phyloP scores from a whole-genome alignment of 1,140 invertebrate species.

The Elysia chlorotica region DNA sequence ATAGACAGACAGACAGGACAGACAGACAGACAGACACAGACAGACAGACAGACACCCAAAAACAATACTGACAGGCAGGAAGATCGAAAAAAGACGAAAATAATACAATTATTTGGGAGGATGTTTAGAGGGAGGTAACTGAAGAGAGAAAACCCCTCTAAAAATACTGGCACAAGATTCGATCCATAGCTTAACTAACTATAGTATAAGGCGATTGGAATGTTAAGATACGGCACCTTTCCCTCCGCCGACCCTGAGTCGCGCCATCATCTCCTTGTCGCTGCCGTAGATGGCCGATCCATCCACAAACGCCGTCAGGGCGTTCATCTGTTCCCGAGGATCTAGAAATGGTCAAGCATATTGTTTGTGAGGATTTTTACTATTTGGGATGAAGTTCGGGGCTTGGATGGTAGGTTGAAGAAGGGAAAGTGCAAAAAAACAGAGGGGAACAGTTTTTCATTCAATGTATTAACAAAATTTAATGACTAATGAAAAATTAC shows the following conservation, averaged over 20 bases:
- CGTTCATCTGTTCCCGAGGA: conserved; percentile 91
- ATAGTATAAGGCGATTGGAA: too few relatives aligned
- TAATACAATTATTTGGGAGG: background rate
- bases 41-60: too few relatives aligned
- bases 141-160: too few relatives aligned
- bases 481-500: background rate
- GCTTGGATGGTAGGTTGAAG: too few relatives aligned
- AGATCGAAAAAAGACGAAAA: background rate
- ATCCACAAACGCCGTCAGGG: conserved; percentile 92
- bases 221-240: background rate
- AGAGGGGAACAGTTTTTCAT: background rate
- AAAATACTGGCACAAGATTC: too few relatives aligned
- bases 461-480: too few relatives aligned
- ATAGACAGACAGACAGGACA: too few relatives aligned
- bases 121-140: background rate
- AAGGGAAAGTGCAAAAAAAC: background rate
- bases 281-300: conserved; percentile 92
- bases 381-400: background rate
- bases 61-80: background rate
- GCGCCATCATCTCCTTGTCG: conserved; percentile 67
- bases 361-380: background rate
- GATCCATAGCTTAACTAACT: too few relatives aligned
- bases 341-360: conserved; percentile 71
- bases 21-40: too few relatives aligned
- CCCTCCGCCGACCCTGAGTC: conserved; percentile 1